phyloP scores from a whole-genome alignment of 2,113 vertebrate genomes.

The Pseudopipra pipra region DNA sequence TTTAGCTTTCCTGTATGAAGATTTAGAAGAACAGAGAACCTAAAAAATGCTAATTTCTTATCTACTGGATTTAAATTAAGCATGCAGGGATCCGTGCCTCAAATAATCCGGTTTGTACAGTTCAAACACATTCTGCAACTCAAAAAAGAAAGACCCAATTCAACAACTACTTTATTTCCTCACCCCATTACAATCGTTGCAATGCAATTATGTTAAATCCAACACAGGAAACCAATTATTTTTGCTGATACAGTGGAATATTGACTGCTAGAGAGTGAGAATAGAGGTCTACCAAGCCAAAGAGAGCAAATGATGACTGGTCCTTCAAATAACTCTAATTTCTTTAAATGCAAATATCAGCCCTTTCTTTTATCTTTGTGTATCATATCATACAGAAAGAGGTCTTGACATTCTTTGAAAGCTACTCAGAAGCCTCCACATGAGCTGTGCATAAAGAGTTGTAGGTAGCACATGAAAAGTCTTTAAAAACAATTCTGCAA shows the following conservation, averaged over 20 bases:
- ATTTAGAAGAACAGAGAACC: not conserved
- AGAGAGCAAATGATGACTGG: not conserved
- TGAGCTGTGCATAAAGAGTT: not conserved
- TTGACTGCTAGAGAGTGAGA: not conserved
- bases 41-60: not conserved
- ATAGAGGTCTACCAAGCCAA: not conserved
- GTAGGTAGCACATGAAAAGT: not conserved
- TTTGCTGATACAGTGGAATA: not conserved
- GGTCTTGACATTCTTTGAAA: not conserved
- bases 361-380: not conserved
- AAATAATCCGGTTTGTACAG: not conserved
- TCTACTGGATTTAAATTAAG: not conserved
- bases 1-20: not conserved
- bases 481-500: not conserved
- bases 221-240: not conserved
- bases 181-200: not conserved
- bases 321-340: not conserved
- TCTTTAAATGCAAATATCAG: not conserved
- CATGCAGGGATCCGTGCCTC: not conserved
- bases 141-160: not conserved
- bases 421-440: not conserved
- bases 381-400: not conserved
- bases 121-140: not conserved
- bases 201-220: not conserved
- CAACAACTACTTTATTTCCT: not conserved